Base-by-base conservation (phyloP, 2,888 invertebrate genomes). In the Perizoma flavofasciatum region DNA sequence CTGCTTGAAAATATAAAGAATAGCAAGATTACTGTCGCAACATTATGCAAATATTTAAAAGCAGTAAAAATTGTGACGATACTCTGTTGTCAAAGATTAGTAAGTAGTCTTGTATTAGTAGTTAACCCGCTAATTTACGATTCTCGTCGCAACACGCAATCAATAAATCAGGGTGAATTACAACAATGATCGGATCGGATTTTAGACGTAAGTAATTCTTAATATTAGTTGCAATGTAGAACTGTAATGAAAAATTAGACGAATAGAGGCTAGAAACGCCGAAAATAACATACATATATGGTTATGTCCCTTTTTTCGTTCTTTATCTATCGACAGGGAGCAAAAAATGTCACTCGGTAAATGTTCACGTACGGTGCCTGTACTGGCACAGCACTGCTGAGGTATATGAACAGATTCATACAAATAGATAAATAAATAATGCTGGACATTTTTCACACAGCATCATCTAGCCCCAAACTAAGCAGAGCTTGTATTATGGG, bases 111-210 rank as follows among this genome's bases (percentile, higher is more conserved):
- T 75, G 75, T 78, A 76, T 79, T 70, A 68, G 74, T 79, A 76
- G 77, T 81, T 73, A 77, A 77, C 77, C 74, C 69, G 81, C 78
- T 83, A 85, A 86, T 86, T 85, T 86, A 87, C 82, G 85, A 86
- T 78, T 79, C 74, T 79, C 77, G 75, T 75, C 74, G 68, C 65
- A 70, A 82, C 85, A 86, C 85, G 83, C 83, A 75, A 81, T 78
- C 64, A 22, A 81, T 89, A 89, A 89, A 89, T 90, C 89, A 85
- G 79, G 83, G 86, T 86, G 87, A 90, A 84, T 85, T 86, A 88
- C 83, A 79, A 82, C 86, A 83, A 82, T 83, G 85, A 86, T 88
- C 76, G 77, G 76, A 86, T 83, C 83, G 82, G 22, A 22, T 22
- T 22, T 22, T 2, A 22, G 74, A 72, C 71, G 72, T 83, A 82